Evolutionary conservation across 1,140 invertebrate genomes (phyloP).

Genomic region (Mya arenaria): DNA sequence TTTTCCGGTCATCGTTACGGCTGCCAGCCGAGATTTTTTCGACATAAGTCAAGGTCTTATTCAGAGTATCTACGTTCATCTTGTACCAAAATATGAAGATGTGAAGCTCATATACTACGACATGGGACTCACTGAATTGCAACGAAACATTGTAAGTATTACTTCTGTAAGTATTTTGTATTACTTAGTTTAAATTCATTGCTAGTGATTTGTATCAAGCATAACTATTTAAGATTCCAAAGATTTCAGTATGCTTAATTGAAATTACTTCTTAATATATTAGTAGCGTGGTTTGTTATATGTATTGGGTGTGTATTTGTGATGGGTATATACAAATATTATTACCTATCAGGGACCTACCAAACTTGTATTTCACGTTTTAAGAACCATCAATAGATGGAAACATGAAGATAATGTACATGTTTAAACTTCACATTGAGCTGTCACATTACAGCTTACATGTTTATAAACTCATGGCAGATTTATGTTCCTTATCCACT

Average conservation of each 20-base stretch:
- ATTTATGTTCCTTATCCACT: no score
- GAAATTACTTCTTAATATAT: background rate
- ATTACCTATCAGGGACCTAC: no score
- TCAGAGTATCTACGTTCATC: background rate
- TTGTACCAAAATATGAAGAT: background rate
- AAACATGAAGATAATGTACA: no score
- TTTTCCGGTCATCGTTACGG: conserved; percentile 6
- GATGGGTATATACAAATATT: no score
- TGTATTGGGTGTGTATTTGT: no score
- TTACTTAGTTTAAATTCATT: no score
- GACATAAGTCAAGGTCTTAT: background rate
- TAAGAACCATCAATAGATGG: no score
- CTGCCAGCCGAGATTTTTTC: background rate
- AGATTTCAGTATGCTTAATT: background rate
- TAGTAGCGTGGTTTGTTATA: background rate
- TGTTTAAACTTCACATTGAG: no score
- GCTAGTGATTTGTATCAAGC: background rate
- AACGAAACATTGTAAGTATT: background rate
- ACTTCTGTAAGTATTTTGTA: background rate
- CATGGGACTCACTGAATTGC: background rate
- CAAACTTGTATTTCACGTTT: no score
- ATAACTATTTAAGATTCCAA: background rate
- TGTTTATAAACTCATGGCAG: no score
- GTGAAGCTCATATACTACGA: conserved; percentile 13
- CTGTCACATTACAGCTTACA: no score